phyloP scores from a whole-genome alignment of 2,113 vertebrate species.

The Chauna torquata region DNA sequence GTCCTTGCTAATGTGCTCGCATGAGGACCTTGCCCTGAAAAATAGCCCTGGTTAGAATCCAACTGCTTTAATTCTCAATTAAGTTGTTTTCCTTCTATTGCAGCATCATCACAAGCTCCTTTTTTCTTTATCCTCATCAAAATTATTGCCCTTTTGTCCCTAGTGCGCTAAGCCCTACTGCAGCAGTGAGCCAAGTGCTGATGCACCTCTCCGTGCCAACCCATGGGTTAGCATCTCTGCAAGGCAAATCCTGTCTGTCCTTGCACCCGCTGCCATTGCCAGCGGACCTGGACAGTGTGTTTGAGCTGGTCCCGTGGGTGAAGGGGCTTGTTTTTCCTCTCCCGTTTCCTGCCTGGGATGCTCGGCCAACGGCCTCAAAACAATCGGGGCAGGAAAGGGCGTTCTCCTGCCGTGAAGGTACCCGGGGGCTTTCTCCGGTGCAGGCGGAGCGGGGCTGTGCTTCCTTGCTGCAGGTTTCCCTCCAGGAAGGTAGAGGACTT shows the following conservation, averaged over 20 bases:
- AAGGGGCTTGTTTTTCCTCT: background rate
- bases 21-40: background rate
- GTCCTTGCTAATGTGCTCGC: background rate
- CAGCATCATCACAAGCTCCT: background rate
- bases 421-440: accelerated
- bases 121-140: background rate
- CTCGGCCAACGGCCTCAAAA: background rate
- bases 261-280: accelerated
- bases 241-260: accelerated
- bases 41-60: background rate
- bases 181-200: background rate
- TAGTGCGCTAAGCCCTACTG: background rate
- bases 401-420: background rate
- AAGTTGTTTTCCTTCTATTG: background rate
- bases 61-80: background rate
- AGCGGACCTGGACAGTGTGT: accelerated
- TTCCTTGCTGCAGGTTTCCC: background rate
- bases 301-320: background rate
- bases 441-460: too few species aligned
- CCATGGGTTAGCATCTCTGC: accelerated
- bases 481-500: background rate
- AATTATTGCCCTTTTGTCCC: background rate
- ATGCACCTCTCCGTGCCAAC: accelerated
- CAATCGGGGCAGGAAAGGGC: background rate
- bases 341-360: background rate